Conservation (phyloP, 2,113 vertebrate species). For the Neogale vison region DNA sequence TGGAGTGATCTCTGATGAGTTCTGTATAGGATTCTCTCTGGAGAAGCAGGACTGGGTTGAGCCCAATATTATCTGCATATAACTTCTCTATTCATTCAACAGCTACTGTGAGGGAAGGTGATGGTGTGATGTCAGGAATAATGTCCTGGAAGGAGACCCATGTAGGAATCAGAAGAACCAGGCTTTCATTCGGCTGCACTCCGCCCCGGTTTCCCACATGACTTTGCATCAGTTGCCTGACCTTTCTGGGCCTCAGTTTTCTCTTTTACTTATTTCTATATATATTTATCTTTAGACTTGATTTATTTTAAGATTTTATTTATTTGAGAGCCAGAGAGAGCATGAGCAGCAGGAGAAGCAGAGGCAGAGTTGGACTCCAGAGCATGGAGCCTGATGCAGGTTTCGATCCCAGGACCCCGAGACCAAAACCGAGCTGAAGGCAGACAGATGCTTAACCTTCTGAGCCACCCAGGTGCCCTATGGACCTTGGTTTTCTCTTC, state of each 20-base stretch:
- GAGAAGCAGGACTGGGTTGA: neutral
- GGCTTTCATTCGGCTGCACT: too few species aligned
- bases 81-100: neutral
- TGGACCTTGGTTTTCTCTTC: neutral
- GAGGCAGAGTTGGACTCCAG: neutral
- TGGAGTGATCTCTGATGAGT: neutral
- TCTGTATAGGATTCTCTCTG: neutral
- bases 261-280: too few species aligned
- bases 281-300: neutral
- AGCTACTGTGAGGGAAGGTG: neutral
- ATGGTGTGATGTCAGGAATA: fast-evolving
- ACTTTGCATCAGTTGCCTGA: neutral
- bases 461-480: neutral
- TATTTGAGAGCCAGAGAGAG: neutral
- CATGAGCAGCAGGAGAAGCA: neutral
- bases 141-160: neutral
- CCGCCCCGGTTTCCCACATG: fast-evolving
- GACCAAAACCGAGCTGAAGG: neutral
- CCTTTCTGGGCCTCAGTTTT: neutral
- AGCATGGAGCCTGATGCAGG: neutral
- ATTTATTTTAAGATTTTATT: neutral
- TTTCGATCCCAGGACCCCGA: neutral
- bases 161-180: neutral
- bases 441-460: neutral
- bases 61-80: neutral